phyloP scores from a whole-genome alignment of 2,797 vertebrate species.

The Acomys russatus region DNA sequence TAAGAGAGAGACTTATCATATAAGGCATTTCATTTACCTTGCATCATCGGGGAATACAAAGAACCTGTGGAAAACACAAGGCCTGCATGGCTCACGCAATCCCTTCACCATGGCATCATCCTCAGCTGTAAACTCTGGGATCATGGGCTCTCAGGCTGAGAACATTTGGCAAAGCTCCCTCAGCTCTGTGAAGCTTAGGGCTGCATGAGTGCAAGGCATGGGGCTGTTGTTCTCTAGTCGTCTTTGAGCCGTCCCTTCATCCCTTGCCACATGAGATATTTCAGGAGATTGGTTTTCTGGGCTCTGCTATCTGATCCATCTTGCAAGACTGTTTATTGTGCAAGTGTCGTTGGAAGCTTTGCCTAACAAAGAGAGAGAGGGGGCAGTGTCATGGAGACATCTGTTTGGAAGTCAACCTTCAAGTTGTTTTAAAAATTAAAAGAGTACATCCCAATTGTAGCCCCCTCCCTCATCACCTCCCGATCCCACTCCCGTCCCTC shows the following conservation, averaged over 20 bases:
- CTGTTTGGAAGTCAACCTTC: conserved; percentile 33
- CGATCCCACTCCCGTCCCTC: too few relatives aligned
- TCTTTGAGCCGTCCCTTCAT: conserved; percentile 55
- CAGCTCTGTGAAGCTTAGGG: conserved; percentile 39
- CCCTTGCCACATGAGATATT: conserved; percentile 40
- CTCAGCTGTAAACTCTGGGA: not conserved
- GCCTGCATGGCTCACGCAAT: not conserved
- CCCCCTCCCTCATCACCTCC: too few relatives aligned
- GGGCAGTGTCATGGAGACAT: not conserved
- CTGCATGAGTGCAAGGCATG: conserved; percentile 29
- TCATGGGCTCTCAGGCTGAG: not conserved
- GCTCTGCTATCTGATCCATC: not conserved
- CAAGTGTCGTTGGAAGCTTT: conserved; percentile 30
- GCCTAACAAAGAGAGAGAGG: conserved; percentile 18
- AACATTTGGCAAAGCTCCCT: conserved; percentile 31
- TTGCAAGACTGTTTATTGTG: not conserved
- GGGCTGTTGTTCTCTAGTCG: conserved; percentile 27
- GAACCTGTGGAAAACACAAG: not conserved
- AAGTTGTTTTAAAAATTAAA: conserved; percentile 63
- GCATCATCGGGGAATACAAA: not conserved
- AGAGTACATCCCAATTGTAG: not conserved
- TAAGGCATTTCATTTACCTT: not conserved
- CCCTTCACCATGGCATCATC: not conserved
- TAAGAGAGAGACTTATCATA: not conserved
- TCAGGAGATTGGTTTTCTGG: conserved; percentile 28